phyloP scores from a whole-genome alignment of 2,888 invertebrate species.

The Sturmia bella region DNA sequence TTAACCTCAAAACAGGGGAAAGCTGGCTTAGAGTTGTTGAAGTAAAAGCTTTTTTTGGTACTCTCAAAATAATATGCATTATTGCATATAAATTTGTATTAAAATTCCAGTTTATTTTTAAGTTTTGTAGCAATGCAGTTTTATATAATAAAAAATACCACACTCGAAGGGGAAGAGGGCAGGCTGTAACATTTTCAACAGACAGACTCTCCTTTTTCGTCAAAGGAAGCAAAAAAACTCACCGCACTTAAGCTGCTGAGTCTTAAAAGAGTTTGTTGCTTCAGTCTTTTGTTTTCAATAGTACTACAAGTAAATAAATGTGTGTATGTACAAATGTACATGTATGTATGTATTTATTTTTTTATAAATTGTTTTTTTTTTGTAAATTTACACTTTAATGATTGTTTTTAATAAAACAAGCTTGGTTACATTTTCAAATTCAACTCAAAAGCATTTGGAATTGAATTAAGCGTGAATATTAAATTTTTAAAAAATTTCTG shows the following conservation, averaged over 20 bases:
- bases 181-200: neutral
- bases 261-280: constrained; percentile 37
- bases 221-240: constrained; percentile 33
- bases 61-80: constrained; percentile 43
- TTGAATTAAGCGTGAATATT: constrained; percentile 10
- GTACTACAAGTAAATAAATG: neutral
- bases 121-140: neutral
- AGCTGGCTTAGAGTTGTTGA: neutral
- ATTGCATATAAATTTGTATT: constrained; percentile 45
- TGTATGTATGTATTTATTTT: too few relatives aligned
- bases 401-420: constrained; percentile 34
- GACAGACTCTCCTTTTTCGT: neutral
- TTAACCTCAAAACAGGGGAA: constrained; percentile 34
- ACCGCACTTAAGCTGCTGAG: constrained; percentile 37
- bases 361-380: neutral
- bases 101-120: constrained; percentile 55
- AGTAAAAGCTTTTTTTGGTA: constrained; percentile 47
- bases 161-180: neutral
- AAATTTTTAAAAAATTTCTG: neutral
- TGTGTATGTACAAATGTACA: too few relatives aligned
- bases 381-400: constrained; percentile 30
- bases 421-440: constrained; percentile 44
- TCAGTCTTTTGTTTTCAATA: constrained; percentile 60
- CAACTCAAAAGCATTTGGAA: neutral
- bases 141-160: constrained; percentile 55